Percentiles rank a stretch among this genome's conserved stretches.
phyloP scores from a whole-genome alignment of 2,888 invertebrate species.

The Chaitophorus viminalis region DNA sequence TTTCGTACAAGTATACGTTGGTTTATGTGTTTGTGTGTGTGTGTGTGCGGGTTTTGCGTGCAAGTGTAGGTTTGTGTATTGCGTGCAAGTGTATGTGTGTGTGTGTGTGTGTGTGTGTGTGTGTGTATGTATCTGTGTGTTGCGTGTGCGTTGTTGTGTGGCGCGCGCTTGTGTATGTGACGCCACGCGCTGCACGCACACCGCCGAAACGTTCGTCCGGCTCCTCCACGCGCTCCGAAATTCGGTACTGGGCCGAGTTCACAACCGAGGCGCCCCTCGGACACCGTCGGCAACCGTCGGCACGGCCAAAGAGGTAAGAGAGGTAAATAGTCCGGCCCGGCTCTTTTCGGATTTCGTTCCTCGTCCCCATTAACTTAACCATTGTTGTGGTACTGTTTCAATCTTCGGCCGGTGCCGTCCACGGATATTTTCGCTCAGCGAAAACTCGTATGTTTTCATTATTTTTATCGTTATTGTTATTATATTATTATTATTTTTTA shows the following conservation, averaged over 20 bases:
- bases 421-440: slow-evolving; percentile 19
- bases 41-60: no score
- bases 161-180: background rate
- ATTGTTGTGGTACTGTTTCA: slow-evolving; percentile 59
- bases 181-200: slow-evolving; percentile 61
- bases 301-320: slow-evolving; percentile 63
- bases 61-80: no score
- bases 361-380: slow-evolving; percentile 62
- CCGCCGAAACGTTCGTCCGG: slow-evolving; percentile 65
- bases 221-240: slow-evolving; percentile 66
- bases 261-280: slow-evolving; percentile 65
- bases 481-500: background rate
- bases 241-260: slow-evolving; percentile 64
- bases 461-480: background rate
- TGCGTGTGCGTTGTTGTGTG: background rate
- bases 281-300: slow-evolving; percentile 65
- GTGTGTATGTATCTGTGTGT: background rate
- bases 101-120: no score
- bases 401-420: slow-evolving; percentile 51
- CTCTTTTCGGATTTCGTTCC: slow-evolving; percentile 54
- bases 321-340: slow-evolving; percentile 65
- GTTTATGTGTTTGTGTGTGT: background rate
- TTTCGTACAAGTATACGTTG: background rate
- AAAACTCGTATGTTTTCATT: slow-evolving; percentile 1
- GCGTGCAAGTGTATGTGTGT: no score